phyloP scores from a whole-genome alignment of 2,113 vertebrate species.

The Toxotes chatareus region DNA sequence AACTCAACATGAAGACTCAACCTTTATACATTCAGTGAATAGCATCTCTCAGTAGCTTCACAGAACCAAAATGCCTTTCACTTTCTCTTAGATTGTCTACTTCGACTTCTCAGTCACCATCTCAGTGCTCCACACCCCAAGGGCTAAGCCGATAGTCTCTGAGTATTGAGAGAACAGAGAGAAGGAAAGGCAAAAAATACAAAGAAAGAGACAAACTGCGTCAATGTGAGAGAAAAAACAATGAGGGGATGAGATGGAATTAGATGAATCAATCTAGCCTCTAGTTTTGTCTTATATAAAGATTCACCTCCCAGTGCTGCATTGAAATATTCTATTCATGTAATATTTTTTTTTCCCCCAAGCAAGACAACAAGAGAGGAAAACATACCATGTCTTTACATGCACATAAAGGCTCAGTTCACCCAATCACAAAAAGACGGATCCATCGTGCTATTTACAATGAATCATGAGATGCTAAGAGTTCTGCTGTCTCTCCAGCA shows the following conservation, averaged over 20 bases:
- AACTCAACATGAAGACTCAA: background rate
- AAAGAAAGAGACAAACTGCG: background rate
- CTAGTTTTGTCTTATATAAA: background rate
- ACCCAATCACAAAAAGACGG: background rate
- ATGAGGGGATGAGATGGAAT: constrained; percentile 19
- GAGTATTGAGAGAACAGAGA: constrained; percentile 10
- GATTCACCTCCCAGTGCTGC: background rate
- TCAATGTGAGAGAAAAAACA: constrained; percentile 3
- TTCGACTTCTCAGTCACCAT: constrained; percentile 29
- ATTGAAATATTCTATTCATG: constrained; percentile 10
- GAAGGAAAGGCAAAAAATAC: background rate
- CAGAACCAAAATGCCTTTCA: constrained; percentile 15
- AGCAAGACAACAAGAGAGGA: background rate
- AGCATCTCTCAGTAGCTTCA: constrained; percentile 21
- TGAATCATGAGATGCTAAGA: background rate
- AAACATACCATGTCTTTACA: constrained; percentile 2
- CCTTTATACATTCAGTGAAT: constrained; percentile 18
- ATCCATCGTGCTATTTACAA: background rate
- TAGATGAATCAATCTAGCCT: constrained; percentile 10
- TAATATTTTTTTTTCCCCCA: background rate
- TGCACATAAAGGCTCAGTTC: background rate
- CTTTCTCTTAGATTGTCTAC: constrained; percentile 20
- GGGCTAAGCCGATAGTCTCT: background rate
- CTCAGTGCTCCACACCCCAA: constrained; percentile 14
- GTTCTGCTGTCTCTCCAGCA: background rate